Evolutionary conservation across 2,113 vertebrate species (phyloP).

Genomic region (Phoxinus phoxinus): DNA sequence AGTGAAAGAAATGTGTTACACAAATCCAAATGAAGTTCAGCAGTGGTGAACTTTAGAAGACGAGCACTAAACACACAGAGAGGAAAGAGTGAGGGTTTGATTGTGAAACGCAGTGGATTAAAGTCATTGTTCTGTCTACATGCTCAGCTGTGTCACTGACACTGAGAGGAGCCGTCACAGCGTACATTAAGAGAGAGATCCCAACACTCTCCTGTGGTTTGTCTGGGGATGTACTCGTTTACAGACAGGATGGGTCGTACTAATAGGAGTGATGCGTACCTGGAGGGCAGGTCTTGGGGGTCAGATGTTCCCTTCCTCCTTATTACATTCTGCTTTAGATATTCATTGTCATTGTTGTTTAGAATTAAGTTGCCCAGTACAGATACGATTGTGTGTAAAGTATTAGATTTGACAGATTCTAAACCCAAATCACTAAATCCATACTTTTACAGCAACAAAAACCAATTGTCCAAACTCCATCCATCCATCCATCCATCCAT

Average conservation of each 20-base stretch:
- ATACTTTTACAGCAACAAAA: too few species aligned
- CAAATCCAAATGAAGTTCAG: slow-evolving; percentile 59
- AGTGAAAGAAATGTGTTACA: slow-evolving; percentile 47
- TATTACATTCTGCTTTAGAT: neutral
- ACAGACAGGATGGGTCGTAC: neutral
- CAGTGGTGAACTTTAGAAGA: slow-evolving; percentile 61
- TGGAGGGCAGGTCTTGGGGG: neutral
- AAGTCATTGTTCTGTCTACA: neutral
- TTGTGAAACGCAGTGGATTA: slow-evolving; percentile 41
- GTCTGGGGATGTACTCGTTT: slow-evolving; percentile 11
- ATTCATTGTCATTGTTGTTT: neutral
- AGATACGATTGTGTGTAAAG: neutral
- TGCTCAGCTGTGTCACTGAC: slow-evolving; percentile 22
- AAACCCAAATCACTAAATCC: neutral
- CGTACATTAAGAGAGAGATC: slow-evolving; percentile 42
- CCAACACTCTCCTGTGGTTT: neutral
- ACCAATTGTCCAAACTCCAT: too few species aligned
- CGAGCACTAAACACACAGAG: slow-evolving; percentile 31
- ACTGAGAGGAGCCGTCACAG: neutral
- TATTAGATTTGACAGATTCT: neutral
- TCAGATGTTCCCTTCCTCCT: neutral
- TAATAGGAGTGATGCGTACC: neutral
- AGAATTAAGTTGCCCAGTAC: neutral
- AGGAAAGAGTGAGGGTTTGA: slow-evolving; percentile 39
- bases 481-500: too few species aligned